phyloP scores from a whole-genome alignment of 2,113 vertebrate species.

The Neogobius melanostomus region DNA sequence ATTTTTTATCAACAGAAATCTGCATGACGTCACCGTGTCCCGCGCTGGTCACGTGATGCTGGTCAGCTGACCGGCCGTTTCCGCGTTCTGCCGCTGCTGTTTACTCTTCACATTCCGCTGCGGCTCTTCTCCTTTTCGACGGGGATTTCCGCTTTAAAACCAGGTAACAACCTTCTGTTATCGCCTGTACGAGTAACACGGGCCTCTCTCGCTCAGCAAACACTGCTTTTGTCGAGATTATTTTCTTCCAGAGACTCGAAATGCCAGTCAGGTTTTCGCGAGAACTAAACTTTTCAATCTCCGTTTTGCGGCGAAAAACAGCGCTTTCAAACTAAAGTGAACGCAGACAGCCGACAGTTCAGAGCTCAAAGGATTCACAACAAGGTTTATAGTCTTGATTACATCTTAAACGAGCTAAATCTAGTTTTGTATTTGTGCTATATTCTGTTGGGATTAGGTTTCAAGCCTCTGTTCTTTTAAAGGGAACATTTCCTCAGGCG shows the following conservation, averaged over 20 bases:
- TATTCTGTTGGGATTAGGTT: background rate
- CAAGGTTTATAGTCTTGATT: background rate
- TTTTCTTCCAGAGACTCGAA: background rate
- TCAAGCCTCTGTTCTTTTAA: background rate
- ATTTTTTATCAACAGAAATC: background rate
- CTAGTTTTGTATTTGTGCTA: background rate
- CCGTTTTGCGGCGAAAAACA: background rate
- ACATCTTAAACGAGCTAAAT: background rate
- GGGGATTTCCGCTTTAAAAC: background rate
- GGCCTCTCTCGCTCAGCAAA: background rate
- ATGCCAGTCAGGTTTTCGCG: too few species aligned
- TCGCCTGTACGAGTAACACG: background rate
- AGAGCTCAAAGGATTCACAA: background rate
- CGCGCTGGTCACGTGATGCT: background rate
- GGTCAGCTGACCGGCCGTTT: background rate
- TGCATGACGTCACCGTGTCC: background rate
- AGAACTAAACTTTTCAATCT: background rate
- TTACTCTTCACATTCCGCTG: background rate
- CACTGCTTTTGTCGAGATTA: too few species aligned
- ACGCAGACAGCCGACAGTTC: background rate
- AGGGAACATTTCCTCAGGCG: background rate
- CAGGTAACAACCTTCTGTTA: background rate
- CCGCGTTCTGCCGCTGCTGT: background rate
- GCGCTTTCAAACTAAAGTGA: background rate
- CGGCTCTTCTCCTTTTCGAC: background rate